Evolutionary conservation across 1,140 invertebrate genomes (phyloP).

Genomic region (Bursaphelenchus mucronatus): DNA sequence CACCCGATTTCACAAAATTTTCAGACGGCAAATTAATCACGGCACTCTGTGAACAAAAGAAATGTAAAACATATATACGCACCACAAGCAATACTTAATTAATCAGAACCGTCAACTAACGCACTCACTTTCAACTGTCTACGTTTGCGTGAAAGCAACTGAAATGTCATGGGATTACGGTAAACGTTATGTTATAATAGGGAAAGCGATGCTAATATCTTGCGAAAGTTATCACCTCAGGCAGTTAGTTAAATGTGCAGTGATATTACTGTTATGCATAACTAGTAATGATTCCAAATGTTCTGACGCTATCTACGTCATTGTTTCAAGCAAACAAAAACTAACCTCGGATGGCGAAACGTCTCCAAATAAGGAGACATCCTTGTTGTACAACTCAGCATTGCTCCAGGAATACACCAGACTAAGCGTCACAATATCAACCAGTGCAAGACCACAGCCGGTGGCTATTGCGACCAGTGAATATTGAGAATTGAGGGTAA

Average conservation of each 20-base stretch:
- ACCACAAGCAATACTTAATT: too few relatives aligned
- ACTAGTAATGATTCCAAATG: too few relatives aligned
- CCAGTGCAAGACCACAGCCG: conserved; percentile 44
- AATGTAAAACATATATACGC: too few relatives aligned
- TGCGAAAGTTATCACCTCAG: too few relatives aligned
- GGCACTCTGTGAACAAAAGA: too few relatives aligned
- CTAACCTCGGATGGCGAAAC: conserved; percentile 40
- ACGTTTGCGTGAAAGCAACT: conserved; percentile 29
- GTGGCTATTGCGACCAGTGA: conserved; percentile 68
- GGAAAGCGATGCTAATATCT: too few relatives aligned
- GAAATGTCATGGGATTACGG: conserved; percentile 17
- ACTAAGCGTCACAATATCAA: conserved; percentile 51
- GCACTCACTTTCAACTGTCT: conserved; percentile 37
- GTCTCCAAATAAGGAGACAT: conserved; percentile 43
- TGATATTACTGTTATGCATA: too few relatives aligned
- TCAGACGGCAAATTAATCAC: too few relatives aligned
- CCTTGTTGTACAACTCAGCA: conserved; percentile 44
- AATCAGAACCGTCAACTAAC: background rate
- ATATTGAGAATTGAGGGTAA: conserved; percentile 89
- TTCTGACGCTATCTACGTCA: too few relatives aligned
- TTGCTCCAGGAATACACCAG: conserved; percentile 56
- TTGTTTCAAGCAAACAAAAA: conserved; percentile 8
- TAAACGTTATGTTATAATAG: too few relatives aligned
- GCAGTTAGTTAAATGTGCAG: too few relatives aligned
- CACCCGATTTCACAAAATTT: too few relatives aligned